phyloP scores from a whole-genome alignment of 2,113 vertebrate genomes.

The Camelus bactrianus region DNA sequence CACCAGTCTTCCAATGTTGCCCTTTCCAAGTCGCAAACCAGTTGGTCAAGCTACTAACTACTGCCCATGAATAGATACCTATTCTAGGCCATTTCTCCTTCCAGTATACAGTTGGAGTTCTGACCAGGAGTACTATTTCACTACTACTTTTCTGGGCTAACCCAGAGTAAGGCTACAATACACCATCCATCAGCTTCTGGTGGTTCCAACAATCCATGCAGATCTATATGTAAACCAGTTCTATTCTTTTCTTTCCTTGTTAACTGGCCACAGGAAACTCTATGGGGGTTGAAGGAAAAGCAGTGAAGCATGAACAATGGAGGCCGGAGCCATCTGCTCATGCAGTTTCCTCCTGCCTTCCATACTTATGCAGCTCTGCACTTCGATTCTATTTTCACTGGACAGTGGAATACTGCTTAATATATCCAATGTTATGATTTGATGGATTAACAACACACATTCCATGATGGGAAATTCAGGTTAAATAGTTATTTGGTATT shows the following conservation, averaged over 20 bases:
- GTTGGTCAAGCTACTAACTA: not conserved
- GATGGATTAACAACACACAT: not conserved
- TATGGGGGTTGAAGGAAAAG: not conserved
- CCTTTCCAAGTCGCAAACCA: not conserved
- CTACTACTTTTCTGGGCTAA: not conserved
- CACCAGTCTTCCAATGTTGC: not conserved
- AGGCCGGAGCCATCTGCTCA: not conserved
- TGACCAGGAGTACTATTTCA: not conserved
- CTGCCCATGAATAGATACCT: not conserved
- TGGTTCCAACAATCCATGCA: not conserved
- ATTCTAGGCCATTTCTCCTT: not conserved
- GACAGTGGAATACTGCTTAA: not conserved
- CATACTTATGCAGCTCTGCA: not conserved
- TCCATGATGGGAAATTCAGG: constrained; percentile 12
- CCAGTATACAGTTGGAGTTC: not conserved
- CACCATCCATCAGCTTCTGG: not conserved
- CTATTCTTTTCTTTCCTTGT: not conserved
- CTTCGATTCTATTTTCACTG: not conserved
- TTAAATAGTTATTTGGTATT: constrained; percentile 28
- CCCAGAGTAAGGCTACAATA: not conserved
- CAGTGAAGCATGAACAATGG: not conserved
- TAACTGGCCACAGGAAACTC: not conserved
- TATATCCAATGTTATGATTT: constrained; percentile 2
- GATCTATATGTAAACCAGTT: not conserved
- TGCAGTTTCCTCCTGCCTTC: constrained; percentile 2